Evolutionary conservation across 2,113 vertebrate species (phyloP).

Genomic region (Psephotus haematonotus): DNA sequence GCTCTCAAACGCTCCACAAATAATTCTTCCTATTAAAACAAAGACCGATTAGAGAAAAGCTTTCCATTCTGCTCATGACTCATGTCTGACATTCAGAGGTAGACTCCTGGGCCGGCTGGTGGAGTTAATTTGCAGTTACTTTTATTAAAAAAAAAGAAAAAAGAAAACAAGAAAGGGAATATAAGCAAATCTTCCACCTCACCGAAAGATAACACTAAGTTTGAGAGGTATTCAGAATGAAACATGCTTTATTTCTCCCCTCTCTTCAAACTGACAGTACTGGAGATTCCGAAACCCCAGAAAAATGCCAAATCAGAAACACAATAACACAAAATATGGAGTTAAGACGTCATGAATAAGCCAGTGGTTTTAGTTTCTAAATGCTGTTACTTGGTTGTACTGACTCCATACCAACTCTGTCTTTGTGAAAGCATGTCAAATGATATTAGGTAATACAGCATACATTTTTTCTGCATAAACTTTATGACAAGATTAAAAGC

Average conservation of each 20-base stretch:
- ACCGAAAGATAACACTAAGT: not conserved
- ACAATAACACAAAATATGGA: not conserved
- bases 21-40: not conserved
- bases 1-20: not conserved
- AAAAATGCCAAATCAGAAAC: not conserved
- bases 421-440: not conserved
- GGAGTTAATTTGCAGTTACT: not conserved
- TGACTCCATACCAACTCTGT: not conserved
- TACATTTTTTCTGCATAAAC: not conserved
- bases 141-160: not conserved
- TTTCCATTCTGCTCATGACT: not conserved
- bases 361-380: not conserved
- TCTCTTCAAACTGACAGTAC: not conserved
- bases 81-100: not conserved
- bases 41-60: not conserved
- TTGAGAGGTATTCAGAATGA: not conserved
- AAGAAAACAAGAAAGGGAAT: not conserved
- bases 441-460: not conserved
- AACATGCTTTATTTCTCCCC: not conserved
- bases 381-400: not conserved
- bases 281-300: not conserved
- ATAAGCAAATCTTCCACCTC: not conserved
- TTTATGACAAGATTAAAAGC: not conserved
- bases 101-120: not conserved
- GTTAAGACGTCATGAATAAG: not conserved